Evolutionary conservation across 1,140 invertebrate species (phyloP).

Genomic region (Aphaenogaster ashmeadi): DNA sequence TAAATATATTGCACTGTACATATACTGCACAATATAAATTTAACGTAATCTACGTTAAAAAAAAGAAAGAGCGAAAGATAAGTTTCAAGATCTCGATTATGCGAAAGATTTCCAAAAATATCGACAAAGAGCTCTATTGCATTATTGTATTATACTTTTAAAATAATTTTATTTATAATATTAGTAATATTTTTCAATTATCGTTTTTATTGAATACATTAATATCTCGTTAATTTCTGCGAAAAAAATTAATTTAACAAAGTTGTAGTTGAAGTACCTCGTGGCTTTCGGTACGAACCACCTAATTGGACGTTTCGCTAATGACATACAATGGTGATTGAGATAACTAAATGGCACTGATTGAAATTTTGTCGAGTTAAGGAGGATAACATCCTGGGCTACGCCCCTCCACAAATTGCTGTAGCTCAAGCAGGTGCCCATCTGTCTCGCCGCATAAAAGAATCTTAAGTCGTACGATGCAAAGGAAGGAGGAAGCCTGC

Average conservation of each 20-base stretch:
- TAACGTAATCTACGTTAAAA: background rate
- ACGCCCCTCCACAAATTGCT: conserved; percentile 70
- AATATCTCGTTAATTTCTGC: background rate
- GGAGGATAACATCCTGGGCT: conserved; percentile 60
- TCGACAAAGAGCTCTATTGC: background rate
- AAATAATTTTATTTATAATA: background rate
- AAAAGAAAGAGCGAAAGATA: background rate
- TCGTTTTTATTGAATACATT: background rate
- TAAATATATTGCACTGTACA: background rate
- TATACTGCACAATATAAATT: background rate
- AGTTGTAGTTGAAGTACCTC: background rate
- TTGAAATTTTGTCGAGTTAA: conserved; percentile 63
- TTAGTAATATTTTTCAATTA: background rate
- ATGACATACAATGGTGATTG: conserved; percentile 32
- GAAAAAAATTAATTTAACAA: background rate
- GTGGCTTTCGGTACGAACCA: background rate
- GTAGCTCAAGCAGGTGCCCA: conserved; percentile 76
- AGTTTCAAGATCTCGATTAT: background rate
- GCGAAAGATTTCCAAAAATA: background rate
- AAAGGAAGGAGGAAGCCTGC: conserved; percentile 39
- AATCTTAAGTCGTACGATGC: conserved; percentile 49
- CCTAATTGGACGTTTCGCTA: conserved; percentile 40
- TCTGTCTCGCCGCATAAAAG: conserved; percentile 69
- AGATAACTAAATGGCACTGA: conserved; percentile 60
- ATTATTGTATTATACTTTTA: background rate